A percentile compares a stretch with the other conserved stretches of the same genome.
These are phyloP conservation scores for Perodicticus potto DNA, from an alignment of 2,797 vertebrate genomes.

Conservation along the genomic window DNA sequence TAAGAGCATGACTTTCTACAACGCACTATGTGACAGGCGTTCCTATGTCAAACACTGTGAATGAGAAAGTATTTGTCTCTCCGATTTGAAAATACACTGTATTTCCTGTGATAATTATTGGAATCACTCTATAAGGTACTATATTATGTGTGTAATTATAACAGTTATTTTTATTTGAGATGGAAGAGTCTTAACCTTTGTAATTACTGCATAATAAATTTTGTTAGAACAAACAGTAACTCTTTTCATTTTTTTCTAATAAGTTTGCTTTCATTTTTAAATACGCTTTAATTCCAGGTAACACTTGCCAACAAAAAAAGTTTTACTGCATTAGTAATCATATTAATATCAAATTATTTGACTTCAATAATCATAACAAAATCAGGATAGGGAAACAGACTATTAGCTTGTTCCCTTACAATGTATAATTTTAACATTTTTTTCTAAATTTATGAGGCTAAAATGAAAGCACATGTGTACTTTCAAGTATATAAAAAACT, in stretches of 20 bases:
- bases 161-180: constrained; percentile 93
- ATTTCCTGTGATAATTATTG: constrained; percentile 87
- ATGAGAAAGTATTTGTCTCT: constrained; percentile 89
- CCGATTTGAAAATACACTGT: constrained; percentile 88
- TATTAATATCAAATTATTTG: constrained; percentile 72
- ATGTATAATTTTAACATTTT: constrained; percentile 67
- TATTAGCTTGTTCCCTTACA: constrained; percentile 61
- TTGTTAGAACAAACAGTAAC: constrained; percentile 93
- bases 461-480: constrained; percentile 49
- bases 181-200: constrained; percentile 94
- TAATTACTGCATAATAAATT: constrained; percentile 96
- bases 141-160: constrained; percentile 88
- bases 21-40: constrained; percentile 86
- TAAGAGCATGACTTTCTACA: constrained; percentile 93
- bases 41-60: constrained; percentile 89
- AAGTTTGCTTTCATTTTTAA: constrained; percentile 79
- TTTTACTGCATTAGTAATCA: constrained; percentile 78
- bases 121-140: constrained; percentile 87
- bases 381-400: constrained; percentile 17
- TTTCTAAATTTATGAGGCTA: constrained; percentile 50
- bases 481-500: constrained; percentile 50
- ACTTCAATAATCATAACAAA: constrained; percentile 59
- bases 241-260: constrained; percentile 85
- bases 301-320: constrained; percentile 59
- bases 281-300: constrained; percentile 83